Conservation (phyloP, 2,888 invertebrate genomes). For the Drosophila formosana region DNA sequence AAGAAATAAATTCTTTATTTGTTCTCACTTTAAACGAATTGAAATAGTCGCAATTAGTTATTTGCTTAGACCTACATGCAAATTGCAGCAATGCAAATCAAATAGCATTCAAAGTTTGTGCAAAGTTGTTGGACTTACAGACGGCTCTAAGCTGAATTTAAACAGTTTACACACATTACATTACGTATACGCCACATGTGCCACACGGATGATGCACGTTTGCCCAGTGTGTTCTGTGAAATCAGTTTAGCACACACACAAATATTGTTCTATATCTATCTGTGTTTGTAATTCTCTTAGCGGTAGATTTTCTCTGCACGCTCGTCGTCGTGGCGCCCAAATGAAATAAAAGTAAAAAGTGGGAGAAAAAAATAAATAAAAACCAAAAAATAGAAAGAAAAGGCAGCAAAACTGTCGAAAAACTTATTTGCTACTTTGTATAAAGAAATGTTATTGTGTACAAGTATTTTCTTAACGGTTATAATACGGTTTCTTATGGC, state of each 20-base stretch:
- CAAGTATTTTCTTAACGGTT: conserved; percentile 54
- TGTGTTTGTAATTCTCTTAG: neutral
- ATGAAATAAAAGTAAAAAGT: conserved; percentile 29
- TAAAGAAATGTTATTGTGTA: conserved; percentile 53
- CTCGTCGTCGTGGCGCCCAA: conserved; percentile 35
- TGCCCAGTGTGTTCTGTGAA: conserved; percentile 43
- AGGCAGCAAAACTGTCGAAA: conserved; percentile 28
- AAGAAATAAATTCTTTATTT: conserved; percentile 7
- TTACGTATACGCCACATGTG: conserved; percentile 61
- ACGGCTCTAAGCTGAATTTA: conserved; percentile 16
- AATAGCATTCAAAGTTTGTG: conserved; percentile 5
- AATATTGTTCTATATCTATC: neutral
- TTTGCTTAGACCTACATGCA: neutral
- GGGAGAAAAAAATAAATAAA: neutral
- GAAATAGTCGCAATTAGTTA: conserved; percentile 2
- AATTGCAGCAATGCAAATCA: neutral
- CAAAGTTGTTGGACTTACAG: neutral
- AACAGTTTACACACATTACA: conserved; percentile 41
- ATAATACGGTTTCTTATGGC: conserved; percentile 50
- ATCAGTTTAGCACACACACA: conserved; percentile 44
- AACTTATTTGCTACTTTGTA: conserved; percentile 45
- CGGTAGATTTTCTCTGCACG: conserved; percentile 9
- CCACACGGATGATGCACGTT: conserved; percentile 45
- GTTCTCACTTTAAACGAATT: neutral
- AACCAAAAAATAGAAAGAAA: neutral